Base-by-base conservation (phyloP, 2,113 vertebrate genomes). In the Tenebrosternarchus preto region DNA sequence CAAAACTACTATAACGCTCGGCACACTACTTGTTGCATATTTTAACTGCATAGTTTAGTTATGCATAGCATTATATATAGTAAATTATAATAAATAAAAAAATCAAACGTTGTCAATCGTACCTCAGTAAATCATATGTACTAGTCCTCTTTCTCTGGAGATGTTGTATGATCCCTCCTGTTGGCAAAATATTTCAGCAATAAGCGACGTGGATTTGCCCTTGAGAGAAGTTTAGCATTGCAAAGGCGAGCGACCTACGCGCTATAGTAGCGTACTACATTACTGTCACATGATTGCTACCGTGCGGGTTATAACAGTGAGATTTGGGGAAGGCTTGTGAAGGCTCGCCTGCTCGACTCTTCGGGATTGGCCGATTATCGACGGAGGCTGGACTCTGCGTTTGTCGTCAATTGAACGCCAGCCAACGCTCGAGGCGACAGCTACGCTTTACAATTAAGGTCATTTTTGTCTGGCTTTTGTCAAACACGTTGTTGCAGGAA, bases 291-390 rank as follows among this genome's bases (percentile, higher is more conserved):
- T 91, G 93, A 92, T 91, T 67, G 22, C 59, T 81, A 77, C 79
- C 90, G 80, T 78, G 87, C 36, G 74, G 81, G 86, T 88, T 82
- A 88, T 89, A 87, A 80, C 78, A 88, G 90, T 80, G 86, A 91
- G 88, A 82, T 43, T 15, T 86, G 71, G 83, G 88, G 89, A 91
- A 91, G 92, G 92, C 91, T 93, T 87, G 89, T 92, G 95, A 95
- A 95, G 96, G 96, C 96, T 98, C 95, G 95, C 90, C 95, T 85
- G 92, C 84, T 88, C 84, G 80, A 78, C 85, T 85, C 73, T 11
- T 60, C 67, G 69, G 79, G 79, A 96, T 96, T 97, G 96, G 96
- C 80, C 87, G 15, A 73, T 20, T 59, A n/a, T 36, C 36, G 75
- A 87, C 3, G 71, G 83, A 87, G 93, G 93, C 87, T 55, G 91